Evolutionary conservation across 2,797 vertebrate species (phyloP), one percentile per base, ranked within the genome.

Genomic region (Spheniscus humboldti): DNA sequence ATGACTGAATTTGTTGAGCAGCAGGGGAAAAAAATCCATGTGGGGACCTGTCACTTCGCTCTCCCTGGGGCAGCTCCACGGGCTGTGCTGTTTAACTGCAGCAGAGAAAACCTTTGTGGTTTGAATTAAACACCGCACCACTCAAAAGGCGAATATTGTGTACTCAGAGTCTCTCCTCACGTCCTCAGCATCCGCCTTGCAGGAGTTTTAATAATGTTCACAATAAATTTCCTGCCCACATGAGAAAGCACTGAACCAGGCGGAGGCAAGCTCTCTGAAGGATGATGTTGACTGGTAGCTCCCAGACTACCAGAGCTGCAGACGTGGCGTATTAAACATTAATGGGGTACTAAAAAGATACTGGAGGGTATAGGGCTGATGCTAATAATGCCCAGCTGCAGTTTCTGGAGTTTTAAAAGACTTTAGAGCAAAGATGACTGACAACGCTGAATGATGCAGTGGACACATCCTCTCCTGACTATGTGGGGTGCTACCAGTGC

Each of bases 301-400:
- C 37, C 53, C 35, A 52, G 43, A 10, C n/a, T 56, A 41, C 59
- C 68, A 66, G 74, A 81, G 52, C 57, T 85, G 67, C n/a, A 16
- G n/a, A 33, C 1, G 0, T 14, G 30, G 27, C 0, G 0, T 67
- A 35, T 48, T 39, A 52, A 85, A 79, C 33, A 28, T 62, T 35
- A 43, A 23, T 16, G 60, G 39, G 6, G 7, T 43, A 31, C 78
- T 41, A 56, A 24, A 56, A 89, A 77, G 48, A 37, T n/a, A 15
- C 13, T 7, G 12, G 39, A 74, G 33, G 10, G 5, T 66, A 3
- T 6, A 39, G 39, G 23, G 43, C 24, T 73, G 28, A 50, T 79
- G 67, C 12, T 82, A 47, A 27, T 52, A 57, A 76, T 1, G 10
- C 8, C 24, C 52, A 76, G 41, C 13, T 82, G 39, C 50, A 55